Evolutionary conservation across 2,888 invertebrate genomes (phyloP), one percentile per base, ranked within the genome.

Genomic region (Lampropteryx suffumata): DNA sequence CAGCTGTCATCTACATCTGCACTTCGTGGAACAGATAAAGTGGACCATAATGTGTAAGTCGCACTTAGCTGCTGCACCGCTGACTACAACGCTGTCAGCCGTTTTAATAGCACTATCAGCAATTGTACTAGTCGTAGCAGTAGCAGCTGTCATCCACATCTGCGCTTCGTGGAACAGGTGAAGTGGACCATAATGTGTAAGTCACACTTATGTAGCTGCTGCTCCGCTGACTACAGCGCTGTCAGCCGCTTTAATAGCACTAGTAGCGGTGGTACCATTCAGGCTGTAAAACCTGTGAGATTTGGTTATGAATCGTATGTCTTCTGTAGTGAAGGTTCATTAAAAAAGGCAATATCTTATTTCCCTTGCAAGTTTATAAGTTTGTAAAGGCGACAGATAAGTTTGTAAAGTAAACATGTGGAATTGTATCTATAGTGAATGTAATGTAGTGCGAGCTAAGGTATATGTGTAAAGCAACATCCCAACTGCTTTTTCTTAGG

Each of bases 111-210:
- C 96, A 9, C 92, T 98, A 0, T 98, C 97, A 0, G 94, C 95
- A 45, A 93, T 98, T 9, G 98, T 98, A 54, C 92, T 98, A 29
- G 92, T 98, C 1, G 92, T 97, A 5, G 97, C 97, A 5, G 92
- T 95, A 9, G 95, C 96, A 41, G 98, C 97, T 4, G 97, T 98
- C 37, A 94, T 97, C 42, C 97, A 98, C 74, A 97, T 98, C 54
- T 97, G 98, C 79, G 94, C 97, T 44, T 97, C 97, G 0, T 98
- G 98, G 96, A 96, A 97, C 46, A 95, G 95, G 96, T 97, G 9
- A n/a, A 27, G 26, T 10, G 17, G 2, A 3, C 17, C n/a, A n/a
- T n/a, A n/a, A n/a, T n/a, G n/a, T n/a, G 3, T 17, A 9, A 34
- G 13, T 2, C 40, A 11, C 26, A 12, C 24, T 41, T 41, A 32